These are phyloP conservation scores for Palythoa grandis DNA, from an alignment of 92 coral and sea anemone species.

Conservation along the genomic window DNA sequence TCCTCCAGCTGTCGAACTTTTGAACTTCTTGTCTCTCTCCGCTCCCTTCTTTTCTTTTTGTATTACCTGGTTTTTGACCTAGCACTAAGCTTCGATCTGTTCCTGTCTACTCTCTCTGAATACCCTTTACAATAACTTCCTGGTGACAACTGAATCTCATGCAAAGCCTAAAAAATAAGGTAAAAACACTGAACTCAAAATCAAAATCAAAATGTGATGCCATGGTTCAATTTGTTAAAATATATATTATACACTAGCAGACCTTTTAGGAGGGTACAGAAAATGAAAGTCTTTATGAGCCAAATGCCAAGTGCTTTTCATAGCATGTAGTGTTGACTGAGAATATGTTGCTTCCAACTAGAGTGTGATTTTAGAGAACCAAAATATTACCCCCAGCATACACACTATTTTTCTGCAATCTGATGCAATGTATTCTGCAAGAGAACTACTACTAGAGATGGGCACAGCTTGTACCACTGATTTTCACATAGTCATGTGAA, in stretches of 20 bases:
- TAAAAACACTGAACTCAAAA: background rate
- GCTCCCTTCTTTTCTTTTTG: slow-evolving; percentile 38
- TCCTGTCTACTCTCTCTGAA: slow-evolving; percentile 41
- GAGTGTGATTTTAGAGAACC: no score
- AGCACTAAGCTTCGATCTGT: slow-evolving; percentile 20
- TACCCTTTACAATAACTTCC: slow-evolving; percentile 38
- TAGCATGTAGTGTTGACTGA: no score
- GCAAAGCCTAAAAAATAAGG: slow-evolving; percentile 40
- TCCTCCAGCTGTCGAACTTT: slow-evolving; percentile 38
- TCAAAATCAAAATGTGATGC: background rate
- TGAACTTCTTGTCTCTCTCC: slow-evolving; percentile 11
- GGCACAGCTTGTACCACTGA: no score
- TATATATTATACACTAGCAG: background rate
- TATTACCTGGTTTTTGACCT: slow-evolving; percentile 45
- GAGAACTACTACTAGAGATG: no score
- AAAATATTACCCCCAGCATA: no score
- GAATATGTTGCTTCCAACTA: no score
- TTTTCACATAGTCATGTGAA: no score
- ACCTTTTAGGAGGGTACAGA: background rate
- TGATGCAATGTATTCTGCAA: no score
- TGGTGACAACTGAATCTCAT: slow-evolving; percentile 57
- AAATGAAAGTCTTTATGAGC: background rate
- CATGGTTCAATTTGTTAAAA: background rate
- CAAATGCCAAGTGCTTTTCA: background rate
- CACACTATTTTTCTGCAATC: no score